Conservation (phyloP, 2,888 invertebrate species). For the Ichneumon xanthorius region DNA sequence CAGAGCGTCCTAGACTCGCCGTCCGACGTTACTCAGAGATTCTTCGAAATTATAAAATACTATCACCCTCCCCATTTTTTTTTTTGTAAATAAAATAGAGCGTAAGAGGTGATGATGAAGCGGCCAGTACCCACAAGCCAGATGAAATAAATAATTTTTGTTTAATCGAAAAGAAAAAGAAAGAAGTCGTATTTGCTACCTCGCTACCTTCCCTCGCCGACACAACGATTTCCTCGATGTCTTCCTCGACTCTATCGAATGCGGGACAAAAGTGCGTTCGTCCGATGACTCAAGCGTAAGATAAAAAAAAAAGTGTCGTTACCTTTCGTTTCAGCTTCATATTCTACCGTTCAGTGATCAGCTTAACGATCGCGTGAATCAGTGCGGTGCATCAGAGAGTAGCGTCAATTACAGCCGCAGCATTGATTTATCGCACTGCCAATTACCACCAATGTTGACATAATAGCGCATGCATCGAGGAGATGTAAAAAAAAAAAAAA, state of each 20-base stretch:
- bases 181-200: conserved; percentile 7
- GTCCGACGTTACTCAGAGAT: conserved; percentile 43
- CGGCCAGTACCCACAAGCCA: conserved; percentile 78
- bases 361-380: not conserved
- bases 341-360: not conserved
- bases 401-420: conserved; percentile 24
- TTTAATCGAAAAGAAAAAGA: conserved; percentile 73
- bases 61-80: not conserved
- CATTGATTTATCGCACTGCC: conserved; percentile 39
- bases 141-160: conserved; percentile 81
- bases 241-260: not conserved
- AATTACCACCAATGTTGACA: conserved; percentile 43
- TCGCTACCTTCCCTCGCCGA: not conserved
- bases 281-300: not conserved
- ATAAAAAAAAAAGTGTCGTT: not conserved
- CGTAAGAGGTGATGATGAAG: conserved; percentile 75
- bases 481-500: conserved; percentile 31
- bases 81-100: conserved; percentile 69
- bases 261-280: not conserved
- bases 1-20: conserved; percentile 25
- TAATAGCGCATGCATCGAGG: conserved; percentile 25
- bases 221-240: not conserved
- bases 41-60: conserved; percentile 49
- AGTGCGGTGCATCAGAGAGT: not conserved
- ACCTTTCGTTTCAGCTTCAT: not conserved